Base-by-base conservation (phyloP, 2,888 invertebrate species). In the Alcis repandata region DNA sequence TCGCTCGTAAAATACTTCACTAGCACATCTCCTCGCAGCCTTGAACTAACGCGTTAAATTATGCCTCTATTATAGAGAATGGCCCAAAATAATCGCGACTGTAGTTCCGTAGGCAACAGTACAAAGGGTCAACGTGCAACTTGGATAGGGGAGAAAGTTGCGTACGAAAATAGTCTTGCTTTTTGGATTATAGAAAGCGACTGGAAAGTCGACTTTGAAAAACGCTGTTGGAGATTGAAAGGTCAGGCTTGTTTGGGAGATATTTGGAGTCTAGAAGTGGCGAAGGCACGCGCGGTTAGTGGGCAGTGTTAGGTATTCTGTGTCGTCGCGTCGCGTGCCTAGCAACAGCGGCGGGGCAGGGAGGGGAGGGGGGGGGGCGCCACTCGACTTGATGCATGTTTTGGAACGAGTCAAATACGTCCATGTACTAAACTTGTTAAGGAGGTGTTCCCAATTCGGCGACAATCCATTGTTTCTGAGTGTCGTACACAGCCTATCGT, bases 1-100 rank as follows among this genome's bases (percentile, higher is more conserved):
- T 76, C 62, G 70, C 71, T 75, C 75, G 76, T 79, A 77, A 67
- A 79, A 79, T 78, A 81, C 82, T 81, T 82, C 79, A 79, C 78
- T 80, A 73, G 71, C 71, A 78, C 78, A 77, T 79, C 81, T 71
- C 69, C 79, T 71, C 67, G 69, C 71, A 74, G 70, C 84, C 83
- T 83, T 83, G 82, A 74, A 61, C 66, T 73, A 71, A 71, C 76
- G 67, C 72, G 72, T 72, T 79, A 59, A 66, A 68, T 67, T 65
- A 71, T 66, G 57, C 69, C 72, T 73, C 74, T 71, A 63, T 73
- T 43, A 75, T 73, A 63, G 67, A 66, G 67, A 77, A 71, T 67
- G 69, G 68, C 19, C 49, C 32, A n/a, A 45, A 43, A 56, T 70
- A 70, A 69, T 69, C 72, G 78, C 74, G 66, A 74, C 67, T 72